Conservation (phyloP, 2,888 invertebrate genomes). For the Beris chalybata region DNA sequence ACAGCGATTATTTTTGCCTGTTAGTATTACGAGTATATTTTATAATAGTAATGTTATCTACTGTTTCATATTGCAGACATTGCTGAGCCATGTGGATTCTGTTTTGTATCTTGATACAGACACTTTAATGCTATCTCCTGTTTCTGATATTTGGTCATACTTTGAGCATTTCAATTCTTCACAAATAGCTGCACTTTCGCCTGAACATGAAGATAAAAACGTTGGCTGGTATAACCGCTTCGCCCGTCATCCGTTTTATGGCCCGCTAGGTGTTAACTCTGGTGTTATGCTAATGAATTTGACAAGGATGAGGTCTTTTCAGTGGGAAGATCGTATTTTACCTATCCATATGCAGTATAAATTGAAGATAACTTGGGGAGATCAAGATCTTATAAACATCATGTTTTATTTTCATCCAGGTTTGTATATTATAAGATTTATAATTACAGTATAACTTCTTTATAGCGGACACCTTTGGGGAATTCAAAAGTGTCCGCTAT, state of each 20-base stretch:
- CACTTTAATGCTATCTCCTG: constrained; percentile 81
- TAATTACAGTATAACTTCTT: too few relatives aligned
- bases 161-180: constrained; percentile 79
- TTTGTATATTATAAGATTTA: constrained; percentile 45
- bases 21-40: constrained; percentile 57
- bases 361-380: constrained; percentile 92
- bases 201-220: constrained; percentile 90
- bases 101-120: constrained; percentile 93
- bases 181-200: constrained; percentile 84
- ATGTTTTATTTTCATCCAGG: constrained; percentile 80
- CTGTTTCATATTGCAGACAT: constrained; percentile 62
- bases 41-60: constrained; percentile 32
- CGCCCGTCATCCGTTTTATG: constrained; percentile 93
- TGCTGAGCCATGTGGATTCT: constrained; percentile 78
- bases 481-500: too few relatives aligned
- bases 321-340: constrained; percentile 82
- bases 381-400: constrained; percentile 91
- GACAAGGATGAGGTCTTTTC: constrained; percentile 82
- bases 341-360: constrained; percentile 85
- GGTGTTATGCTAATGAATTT: constrained; percentile 98
- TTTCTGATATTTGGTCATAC: constrained; percentile 80
- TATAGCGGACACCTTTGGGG: too few relatives aligned
- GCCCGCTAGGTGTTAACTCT: constrained; percentile 81
- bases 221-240: constrained; percentile 96
- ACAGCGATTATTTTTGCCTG: constrained; percentile 90